Evolutionary conservation across 2,888 invertebrate genomes (phyloP), one percentile per base, ranked within the genome.

Genomic region (Candidula unifasciata): DNA sequence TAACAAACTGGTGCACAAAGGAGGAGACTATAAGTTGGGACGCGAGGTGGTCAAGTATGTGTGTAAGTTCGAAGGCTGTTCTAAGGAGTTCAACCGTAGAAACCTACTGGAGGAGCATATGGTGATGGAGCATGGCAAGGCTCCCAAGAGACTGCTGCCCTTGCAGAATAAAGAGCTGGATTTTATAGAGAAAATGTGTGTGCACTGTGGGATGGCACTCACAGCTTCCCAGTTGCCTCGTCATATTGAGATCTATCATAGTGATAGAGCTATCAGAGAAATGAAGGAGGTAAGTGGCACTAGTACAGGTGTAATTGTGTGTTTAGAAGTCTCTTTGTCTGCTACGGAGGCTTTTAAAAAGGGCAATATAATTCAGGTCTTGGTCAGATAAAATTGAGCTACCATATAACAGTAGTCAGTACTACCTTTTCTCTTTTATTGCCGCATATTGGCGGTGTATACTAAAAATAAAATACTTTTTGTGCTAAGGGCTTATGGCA

Each of bases 111-210:
- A 79, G 27, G 83, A 83, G 52, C 79, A 83, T 60, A 74, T 83
- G 79, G 79, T 79, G 64, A 83, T 83, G 83, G 83, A 78, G 37
- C 83, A 83, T 69, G 82, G 82, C 21, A 83, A 83, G 44, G 24
- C 69, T 2, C 78, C 83, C 24, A 77, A 83, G 30, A 68, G 83
- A 64, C 57, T 83, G 37, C 60, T 83, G 24, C 83, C 83, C 10
- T 52, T 83, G 21, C 83, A 78, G 57, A 78, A 60, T 69, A 83
- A 83, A 54, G 83, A 77, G 27, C 68, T 83, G 33, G 83, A 83
- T 60, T 83, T 78, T 44, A 78, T 60, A 54, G 83, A 83, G n/a
- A 35, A 69, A 33, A 71, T 83, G 13, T 83, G 83, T 60, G 57
- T 16, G 6, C 83, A 83, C 37, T 83, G 83, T 78, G 83, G 83